Conservation (phyloP, 2,888 invertebrate species). For the Heteropelma amictum region DNA sequence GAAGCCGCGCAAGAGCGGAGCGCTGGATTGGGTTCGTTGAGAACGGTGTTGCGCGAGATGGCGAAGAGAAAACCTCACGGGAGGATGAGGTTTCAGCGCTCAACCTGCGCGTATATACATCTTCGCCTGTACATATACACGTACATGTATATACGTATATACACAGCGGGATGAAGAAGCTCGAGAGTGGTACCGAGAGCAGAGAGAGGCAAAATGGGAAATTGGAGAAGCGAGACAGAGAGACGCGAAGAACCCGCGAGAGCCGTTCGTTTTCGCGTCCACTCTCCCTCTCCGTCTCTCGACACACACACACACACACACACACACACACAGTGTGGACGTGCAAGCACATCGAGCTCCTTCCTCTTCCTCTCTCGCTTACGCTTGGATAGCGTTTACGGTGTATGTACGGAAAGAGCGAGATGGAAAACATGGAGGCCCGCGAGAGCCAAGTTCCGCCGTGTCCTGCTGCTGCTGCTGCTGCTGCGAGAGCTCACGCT, state of each 20-base stretch:
- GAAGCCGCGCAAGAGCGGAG: conserved; percentile 52
- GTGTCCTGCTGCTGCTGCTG: conserved; percentile 41
- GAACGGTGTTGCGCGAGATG: conserved; percentile 46
- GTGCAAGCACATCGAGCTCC: conserved; percentile 53
- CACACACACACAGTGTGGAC: conserved; percentile 34
- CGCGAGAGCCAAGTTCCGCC: conserved; percentile 47
- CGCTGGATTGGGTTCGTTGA: conserved; percentile 33
- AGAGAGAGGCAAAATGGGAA: conserved; percentile 33
- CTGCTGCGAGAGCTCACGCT: conserved; percentile 48
- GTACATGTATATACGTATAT: background rate
- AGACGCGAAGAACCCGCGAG: conserved; percentile 59
- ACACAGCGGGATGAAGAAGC: conserved; percentile 32
- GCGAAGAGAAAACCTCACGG: conserved; percentile 35
- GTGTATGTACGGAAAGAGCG: conserved; percentile 25
- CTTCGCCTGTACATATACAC: conserved; percentile 19
- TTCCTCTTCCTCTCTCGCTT: conserved; percentile 28
- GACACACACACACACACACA: too few relatives aligned
- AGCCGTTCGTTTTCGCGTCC: conserved; percentile 48
- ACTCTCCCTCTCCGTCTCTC: conserved; percentile 43
- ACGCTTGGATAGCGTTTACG: conserved; percentile 27
- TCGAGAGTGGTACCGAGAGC: conserved; percentile 29
- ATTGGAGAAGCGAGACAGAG: conserved; percentile 57
- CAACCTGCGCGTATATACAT: background rate
- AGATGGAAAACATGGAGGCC: conserved; percentile 42
- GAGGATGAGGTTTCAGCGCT: conserved; percentile 52